Base-by-base conservation (phyloP, 2,113 vertebrate species). In the Varanus komodoensis region DNA sequence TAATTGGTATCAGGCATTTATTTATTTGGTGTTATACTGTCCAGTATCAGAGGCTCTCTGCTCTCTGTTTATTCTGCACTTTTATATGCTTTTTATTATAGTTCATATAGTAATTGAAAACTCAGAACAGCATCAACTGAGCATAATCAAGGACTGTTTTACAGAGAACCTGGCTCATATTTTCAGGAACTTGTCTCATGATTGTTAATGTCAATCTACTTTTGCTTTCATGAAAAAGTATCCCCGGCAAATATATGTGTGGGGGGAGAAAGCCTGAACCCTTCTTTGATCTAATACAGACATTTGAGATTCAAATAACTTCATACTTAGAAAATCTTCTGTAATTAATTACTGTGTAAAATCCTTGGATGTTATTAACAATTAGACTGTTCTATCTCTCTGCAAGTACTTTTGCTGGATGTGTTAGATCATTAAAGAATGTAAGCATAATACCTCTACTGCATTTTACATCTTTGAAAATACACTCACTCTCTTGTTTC, bases 141-240 rank as follows among this genome's bases (percentile, higher is more conserved):
- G 19, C 64, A 64, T 44, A 83, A 83, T 25, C 57, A 67, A 29
- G 52, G 21, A 29, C 67, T 80, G 32, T 38, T 34, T 73, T 85
- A 48, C 8, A 29, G 23, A 87, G 75, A 61, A 44, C 61, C 44
- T 78, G 3, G 8, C 68, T 6, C 25, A 92, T 57, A n/a, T 38
- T 91, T 87, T 67, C 69, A 82, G 54, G 71, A 92, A 54, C 48
- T 69, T 21, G 73, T 57, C 14, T 68, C 71, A 69, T 87, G 34
- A 89, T 87, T 81, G 8, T 4, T 92, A 8, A 77, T n/a, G 12
- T 85, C 73, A 17, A 29, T 94, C 50, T 19, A 11, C 85, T 64
- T 90, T 89, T 69, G n/a, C 21, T n/a, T 14, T 52, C 83, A 27
- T 52, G 54, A 27, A 6, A 84, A 27, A 32, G 3, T 7, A 3